phyloP scores from a whole-genome alignment of 1,140 invertebrate genomes.

The Cydia pomonella region DNA sequence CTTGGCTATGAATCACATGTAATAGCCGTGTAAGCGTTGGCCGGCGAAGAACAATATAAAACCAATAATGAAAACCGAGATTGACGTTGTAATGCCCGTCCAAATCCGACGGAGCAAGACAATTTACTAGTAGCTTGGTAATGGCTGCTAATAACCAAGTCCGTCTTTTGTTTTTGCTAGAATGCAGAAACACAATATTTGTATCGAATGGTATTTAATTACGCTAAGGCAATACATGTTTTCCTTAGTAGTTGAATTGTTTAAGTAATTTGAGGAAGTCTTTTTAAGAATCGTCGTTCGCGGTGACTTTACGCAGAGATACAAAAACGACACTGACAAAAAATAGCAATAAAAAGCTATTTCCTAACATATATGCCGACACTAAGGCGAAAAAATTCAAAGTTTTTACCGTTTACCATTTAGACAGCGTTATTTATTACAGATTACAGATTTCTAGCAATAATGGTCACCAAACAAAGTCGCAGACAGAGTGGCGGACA shows the following conservation, averaged over 20 bases:
- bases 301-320: neutral
- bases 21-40: constrained; percentile 26
- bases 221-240: constrained; percentile 11
- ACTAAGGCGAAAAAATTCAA: too few species aligned
- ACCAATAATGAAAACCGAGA: constrained; percentile 24
- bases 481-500: too few species aligned
- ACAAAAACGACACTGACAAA: neutral
- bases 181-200: neutral
- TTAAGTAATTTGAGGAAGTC: constrained; percentile 18
- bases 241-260: constrained; percentile 18
- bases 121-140: neutral
- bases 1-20: constrained; percentile 28
- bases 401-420: too few species aligned
- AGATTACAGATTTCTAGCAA: too few species aligned
- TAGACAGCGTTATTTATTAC: too few species aligned
- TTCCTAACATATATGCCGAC: too few species aligned
- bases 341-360: too few species aligned
- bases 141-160: neutral
- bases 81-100: constrained; percentile 14
- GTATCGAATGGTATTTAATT: constrained; percentile 31
- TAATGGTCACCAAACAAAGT: too few species aligned
- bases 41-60: constrained; percentile 6
- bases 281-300: neutral
- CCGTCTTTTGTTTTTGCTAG: constrained; percentile 20
- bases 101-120: constrained; percentile 22